Evolutionary conservation across 2,888 invertebrate species (phyloP).

Genomic region (Melieria crassipennis): DNA sequence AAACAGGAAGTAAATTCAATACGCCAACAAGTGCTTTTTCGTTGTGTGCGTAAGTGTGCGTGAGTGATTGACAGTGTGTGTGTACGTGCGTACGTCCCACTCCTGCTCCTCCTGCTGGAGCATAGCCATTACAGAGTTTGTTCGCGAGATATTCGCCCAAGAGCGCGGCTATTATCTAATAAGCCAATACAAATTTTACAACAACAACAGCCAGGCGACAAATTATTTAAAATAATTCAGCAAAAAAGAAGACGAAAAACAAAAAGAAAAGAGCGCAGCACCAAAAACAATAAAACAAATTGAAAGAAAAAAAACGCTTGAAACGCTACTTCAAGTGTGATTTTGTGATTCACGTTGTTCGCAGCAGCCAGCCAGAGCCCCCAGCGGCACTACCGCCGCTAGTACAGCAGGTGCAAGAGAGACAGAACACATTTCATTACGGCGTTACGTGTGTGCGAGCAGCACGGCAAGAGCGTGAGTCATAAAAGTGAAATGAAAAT

Average conservation of each 20-base stretch:
- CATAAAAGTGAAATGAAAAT: slow-evolving; percentile 69
- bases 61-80: too few relatives aligned
- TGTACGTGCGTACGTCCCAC: slow-evolving; percentile 5
- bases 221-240: slow-evolving; percentile 18
- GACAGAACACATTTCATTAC: background rate
- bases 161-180: slow-evolving; percentile 52
- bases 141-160: slow-evolving; percentile 1
- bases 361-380: slow-evolving; percentile 6
- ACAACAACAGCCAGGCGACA: background rate
- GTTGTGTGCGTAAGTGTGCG: too few relatives aligned
- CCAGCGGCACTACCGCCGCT: slow-evolving; percentile 4
- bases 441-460: slow-evolving; percentile 52
- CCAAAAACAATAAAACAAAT: slow-evolving; percentile 35
- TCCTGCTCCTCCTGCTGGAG: too few relatives aligned
- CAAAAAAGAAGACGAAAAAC: slow-evolving; percentile 14
- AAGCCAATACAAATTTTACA: slow-evolving; percentile 42
- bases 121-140: too few relatives aligned
- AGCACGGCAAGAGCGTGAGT: slow-evolving; percentile 64
- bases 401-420: slow-evolving; percentile 32
- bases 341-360: slow-evolving; percentile 36
- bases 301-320: slow-evolving; percentile 13
- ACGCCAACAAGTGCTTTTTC: too few relatives aligned
- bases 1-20: background rate
- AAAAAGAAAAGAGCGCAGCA: background rate
- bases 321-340: slow-evolving; percentile 25